Evolutionary conservation across 1,140 invertebrate genomes (phyloP), one percentile per base, ranked within the genome.

Genomic region (Antheraea mylitta): DNA sequence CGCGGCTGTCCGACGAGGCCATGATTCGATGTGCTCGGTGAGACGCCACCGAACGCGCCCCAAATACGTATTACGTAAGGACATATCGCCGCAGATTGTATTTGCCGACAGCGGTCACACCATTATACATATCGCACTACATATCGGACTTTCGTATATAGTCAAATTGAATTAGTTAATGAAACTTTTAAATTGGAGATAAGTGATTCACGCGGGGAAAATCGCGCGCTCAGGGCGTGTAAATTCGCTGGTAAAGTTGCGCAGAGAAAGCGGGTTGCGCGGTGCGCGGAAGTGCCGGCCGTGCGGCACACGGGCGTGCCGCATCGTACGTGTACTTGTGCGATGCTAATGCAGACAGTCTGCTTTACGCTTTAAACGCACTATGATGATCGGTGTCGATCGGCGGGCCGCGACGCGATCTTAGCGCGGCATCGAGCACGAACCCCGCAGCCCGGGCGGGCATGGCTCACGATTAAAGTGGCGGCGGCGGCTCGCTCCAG

Each of bases 381-480:
- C 67, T 80, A 86, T 86, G 85, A 77, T 71, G 76, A 76, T 69
- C 67, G 66, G 59, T 65, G 75, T 75, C 74, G 65, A 58, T 58
- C 65, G 48, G 61, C 66, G 63, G 48, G 63, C 58, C 64, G 69
- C 42, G 63, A 38, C 38, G 18, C 18, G 18, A 45, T 70, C 67
- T 16, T 66, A 72, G 67, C 68, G 65, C 69, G 64, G 22, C 22
- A 64, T 53, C 58, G 61, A 68, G 63, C 30, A 62, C 68, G 69
- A 73, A 63, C 68, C 74, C 64, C 66, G 63, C 48, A 76, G 74
- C 73, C 71, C 71, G 73, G 74, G 75, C 71, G 78, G 68, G 77
- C 78, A 86, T 88, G 86, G 81, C 79, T 69, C 79, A 71, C 76
- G 80, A 83, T 82, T 89, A 85, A 82, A 75, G 86, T 85, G 87